These are phyloP conservation scores for Cladorhizidae sp. DNA, from an alignment of 37 sponge, comb jelly and placozoan genomes.

Conservation along the genomic window DNA sequence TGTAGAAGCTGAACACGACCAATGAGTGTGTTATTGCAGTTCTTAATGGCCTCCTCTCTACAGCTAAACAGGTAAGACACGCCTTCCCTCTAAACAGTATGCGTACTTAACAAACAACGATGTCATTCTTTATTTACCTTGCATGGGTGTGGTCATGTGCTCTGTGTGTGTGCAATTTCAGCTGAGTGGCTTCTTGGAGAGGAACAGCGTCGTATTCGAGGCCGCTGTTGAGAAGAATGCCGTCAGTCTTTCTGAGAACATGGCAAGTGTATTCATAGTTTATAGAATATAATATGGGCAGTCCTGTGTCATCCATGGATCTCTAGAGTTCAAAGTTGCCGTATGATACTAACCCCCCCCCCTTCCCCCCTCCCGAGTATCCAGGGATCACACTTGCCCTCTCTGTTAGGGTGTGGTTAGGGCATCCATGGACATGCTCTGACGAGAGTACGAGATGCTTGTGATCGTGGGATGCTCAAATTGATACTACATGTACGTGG, in stretches of 20 bases:
- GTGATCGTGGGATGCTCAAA: too few species aligned
- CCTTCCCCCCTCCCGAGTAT: too few species aligned
- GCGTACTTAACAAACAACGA: neutral
- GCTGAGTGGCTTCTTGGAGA: constrained; percentile 25
- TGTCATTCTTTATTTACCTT: neutral
- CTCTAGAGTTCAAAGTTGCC: too few species aligned
- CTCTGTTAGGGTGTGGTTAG: too few species aligned
- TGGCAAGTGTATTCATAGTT: constrained; percentile 22
- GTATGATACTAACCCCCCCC: too few species aligned
- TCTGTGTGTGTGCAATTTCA: neutral
- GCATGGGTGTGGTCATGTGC: neutral
- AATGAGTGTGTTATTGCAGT: constrained; percentile 84
- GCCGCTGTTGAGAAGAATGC: constrained; percentile 27
- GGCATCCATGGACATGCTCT: too few species aligned
- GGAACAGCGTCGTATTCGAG: constrained; percentile 8
- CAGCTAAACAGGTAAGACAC: constrained; percentile 37
- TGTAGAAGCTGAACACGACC: constrained; percentile 81
- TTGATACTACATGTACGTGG: too few species aligned
- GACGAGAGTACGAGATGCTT: too few species aligned
- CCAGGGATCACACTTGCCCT: too few species aligned
- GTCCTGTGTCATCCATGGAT: too few species aligned
- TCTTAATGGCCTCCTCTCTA: constrained; percentile 42
- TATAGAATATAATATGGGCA: too few species aligned
- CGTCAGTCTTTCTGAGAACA: constrained; percentile 2
- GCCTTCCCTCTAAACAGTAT: neutral